A percentile compares a stretch with the other conserved stretches of the same genome.
Conservation (phyloP, 2,797 vertebrate genomes). For the Kryptopterus vitreolus region DNA sequence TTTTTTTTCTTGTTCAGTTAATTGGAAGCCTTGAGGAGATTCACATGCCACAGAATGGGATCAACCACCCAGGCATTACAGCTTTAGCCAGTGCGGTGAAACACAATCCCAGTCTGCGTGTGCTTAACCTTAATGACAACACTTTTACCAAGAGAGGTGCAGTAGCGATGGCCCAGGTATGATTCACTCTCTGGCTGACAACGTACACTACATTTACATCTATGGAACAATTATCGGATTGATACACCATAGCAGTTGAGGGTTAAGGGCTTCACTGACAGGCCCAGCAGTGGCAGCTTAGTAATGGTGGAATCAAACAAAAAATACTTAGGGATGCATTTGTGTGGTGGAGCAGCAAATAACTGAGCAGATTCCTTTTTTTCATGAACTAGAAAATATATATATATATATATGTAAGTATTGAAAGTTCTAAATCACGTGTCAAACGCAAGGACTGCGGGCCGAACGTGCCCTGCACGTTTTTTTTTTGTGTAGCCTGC, state of each 20-base stretch:
- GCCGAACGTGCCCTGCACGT: too few species aligned
- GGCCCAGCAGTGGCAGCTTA: too few species aligned
- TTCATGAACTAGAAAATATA: too few species aligned
- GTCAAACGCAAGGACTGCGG: too few species aligned
- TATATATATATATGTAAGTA: neutral
- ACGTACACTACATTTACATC: neutral
- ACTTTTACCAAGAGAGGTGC: slow-evolving; percentile 95
- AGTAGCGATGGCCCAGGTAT: slow-evolving; percentile 91
- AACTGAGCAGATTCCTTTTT: too few species aligned
- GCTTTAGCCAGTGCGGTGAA: slow-evolving; percentile 89
- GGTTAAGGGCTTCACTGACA: too few species aligned
- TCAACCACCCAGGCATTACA: slow-evolving; percentile 89
- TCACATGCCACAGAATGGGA: slow-evolving; percentile 98
- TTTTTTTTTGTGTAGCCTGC: too few species aligned
- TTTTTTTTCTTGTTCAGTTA: slow-evolving; percentile 66
- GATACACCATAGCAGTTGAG: too few species aligned
- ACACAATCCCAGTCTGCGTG: slow-evolving; percentile 82
- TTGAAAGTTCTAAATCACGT: neutral
- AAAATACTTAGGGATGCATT: neutral
- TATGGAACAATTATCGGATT: too few species aligned
- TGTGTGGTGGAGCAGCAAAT: neutral
- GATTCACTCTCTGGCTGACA: neutral
- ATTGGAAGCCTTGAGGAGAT: slow-evolving; percentile 96
- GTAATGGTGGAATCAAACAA: neutral
- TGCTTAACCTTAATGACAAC: slow-evolving; percentile 97